phyloP scores from a whole-genome alignment of 2,113 vertebrate species.

The Oryzias javanicus region DNA sequence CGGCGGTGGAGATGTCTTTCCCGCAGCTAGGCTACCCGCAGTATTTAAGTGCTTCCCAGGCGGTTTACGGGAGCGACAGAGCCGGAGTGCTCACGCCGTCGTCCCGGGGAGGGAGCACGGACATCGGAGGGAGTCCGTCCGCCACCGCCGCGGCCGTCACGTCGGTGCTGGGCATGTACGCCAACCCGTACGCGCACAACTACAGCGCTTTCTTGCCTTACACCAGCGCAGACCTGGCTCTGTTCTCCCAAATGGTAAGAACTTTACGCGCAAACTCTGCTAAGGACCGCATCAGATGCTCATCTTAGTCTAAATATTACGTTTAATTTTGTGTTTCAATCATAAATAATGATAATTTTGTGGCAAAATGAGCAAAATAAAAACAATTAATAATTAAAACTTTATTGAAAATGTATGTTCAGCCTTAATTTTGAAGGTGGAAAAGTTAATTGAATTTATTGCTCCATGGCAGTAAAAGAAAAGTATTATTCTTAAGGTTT shows the following conservation, averaged over 20 bases:
- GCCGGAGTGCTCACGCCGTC: conserved; percentile 85
- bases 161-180: conserved; percentile 94
- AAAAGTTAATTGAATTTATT: too few species aligned
- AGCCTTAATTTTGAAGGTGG: too few species aligned
- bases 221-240: conserved; percentile 90
- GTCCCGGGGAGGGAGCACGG: conserved; percentile 83
- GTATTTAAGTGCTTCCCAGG: conserved; percentile 91
- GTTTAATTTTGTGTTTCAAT: too few species aligned
- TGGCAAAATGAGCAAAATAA: too few species aligned
- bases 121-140: conserved; percentile 85
- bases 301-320: too few species aligned
- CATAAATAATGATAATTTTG: too few species aligned
- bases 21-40: conserved; percentile 95
- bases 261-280: not conserved
- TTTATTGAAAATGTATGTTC: too few species aligned
- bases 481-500: too few species aligned
- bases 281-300: too few species aligned
- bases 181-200: conserved; percentile 90
- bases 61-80: conserved; percentile 88
- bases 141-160: conserved; percentile 84
- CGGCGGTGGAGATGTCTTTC: conserved; percentile 88
- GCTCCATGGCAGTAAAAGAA: too few species aligned
- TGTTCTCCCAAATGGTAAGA: conserved; percentile 98
- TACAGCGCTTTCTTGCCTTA: conserved; percentile 97
- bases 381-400: too few species aligned